Evolutionary conservation across 2,888 invertebrate species (phyloP), one percentile per base, ranked within the genome.

Genomic region (Drosophila mimica): DNA sequence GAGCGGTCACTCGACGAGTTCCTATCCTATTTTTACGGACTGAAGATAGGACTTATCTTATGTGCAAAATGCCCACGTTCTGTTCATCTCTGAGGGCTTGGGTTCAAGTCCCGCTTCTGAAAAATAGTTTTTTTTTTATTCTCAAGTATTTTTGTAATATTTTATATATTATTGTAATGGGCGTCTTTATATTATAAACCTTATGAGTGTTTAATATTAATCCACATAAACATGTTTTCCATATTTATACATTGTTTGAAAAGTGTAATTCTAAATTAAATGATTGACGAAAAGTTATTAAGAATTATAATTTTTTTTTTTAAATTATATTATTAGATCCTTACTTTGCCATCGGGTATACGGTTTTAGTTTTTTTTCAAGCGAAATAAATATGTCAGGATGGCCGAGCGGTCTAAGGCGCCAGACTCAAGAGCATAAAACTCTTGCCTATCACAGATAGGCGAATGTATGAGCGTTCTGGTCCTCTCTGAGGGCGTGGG

Each of bases 381-480:
- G 0, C 0, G 4, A 8, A 15, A 0, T 0, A 7, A 0, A 6
- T 3, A 57, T 79, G 91, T 91, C 91, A 91, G 91, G 91, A 91
- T 91, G 91, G 91, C 91, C 91, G 91, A 91, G 92, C 91, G 91
- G 91, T 91, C 91, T 91, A 91, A 91, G 91, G 91, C 91, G 91
- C 91, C 91, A 91, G 91, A 91, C 90, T 91, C 91, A 91, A 91
- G 88, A 83, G 46, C 8, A 15, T 15, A 1, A 11, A 20, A 73
- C 70, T 88, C 86, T 88, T 86, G 58, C 86, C 80, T 73, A 74
- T 76, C 72, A 2, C 2, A 60, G 66, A 64, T 63, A 38, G 81
- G 76, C 64, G 52, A 7, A 7, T 54, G 54, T 31, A 34, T 49
- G 82, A 83, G 88, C 70, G 65, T 82, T 82, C 88, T 82, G 82